Conservation (phyloP, 35 echinoderm and acorn worm species). For the Nesometra sesokonis region DNA sequence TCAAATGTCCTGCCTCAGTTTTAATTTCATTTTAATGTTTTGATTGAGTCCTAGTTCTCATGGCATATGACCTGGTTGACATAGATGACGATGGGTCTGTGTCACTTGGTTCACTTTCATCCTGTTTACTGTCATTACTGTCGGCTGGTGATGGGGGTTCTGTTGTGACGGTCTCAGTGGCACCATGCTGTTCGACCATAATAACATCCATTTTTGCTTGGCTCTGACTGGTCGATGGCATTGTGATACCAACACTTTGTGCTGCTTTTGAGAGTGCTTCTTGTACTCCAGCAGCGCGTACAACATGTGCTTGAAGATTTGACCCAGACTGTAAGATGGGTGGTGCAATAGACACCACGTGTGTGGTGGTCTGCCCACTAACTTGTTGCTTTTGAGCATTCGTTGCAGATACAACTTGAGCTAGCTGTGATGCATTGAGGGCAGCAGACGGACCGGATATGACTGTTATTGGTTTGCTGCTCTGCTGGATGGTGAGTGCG, state of each 20-base stretch:
- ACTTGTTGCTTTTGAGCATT: neutral
- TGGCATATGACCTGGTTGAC: neutral
- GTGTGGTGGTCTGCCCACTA: neutral
- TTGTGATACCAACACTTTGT: neutral
- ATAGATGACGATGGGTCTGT: neutral
- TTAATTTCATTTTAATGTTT: neutral
- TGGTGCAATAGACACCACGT: neutral
- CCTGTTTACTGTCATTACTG: neutral
- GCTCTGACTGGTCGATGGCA: neutral
- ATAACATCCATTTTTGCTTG: neutral
- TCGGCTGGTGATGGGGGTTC: neutral
- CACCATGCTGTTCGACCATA: neutral
- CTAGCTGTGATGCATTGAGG: neutral
- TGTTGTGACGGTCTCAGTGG: neutral
- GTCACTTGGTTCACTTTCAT: neutral
- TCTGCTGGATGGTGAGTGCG: conserved; percentile 71
- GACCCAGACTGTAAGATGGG: neutral
- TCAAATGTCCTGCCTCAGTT: too few relatives aligned
- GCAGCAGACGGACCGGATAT: conserved; percentile 18
- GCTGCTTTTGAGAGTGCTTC: neutral
- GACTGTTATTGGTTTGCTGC: conserved; percentile 83
- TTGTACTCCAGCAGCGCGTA: neutral
- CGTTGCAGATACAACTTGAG: neutral
- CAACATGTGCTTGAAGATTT: neutral
- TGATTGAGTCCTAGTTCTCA: neutral